phyloP scores from a whole-genome alignment of 2,888 invertebrate genomes.

The Sclerodermus sp. region DNA sequence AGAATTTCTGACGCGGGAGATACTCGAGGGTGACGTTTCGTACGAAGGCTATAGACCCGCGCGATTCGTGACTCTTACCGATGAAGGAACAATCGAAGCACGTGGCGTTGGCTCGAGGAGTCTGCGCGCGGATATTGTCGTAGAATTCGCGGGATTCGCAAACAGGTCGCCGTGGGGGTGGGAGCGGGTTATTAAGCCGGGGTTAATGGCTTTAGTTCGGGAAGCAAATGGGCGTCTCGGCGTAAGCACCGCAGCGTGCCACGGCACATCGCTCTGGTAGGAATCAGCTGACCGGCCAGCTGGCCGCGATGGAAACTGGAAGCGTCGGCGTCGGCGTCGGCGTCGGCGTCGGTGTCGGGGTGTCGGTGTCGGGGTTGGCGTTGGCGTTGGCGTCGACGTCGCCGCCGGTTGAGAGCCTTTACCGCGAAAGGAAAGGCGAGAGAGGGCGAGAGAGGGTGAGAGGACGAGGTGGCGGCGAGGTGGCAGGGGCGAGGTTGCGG shows the following conservation, averaged over 20 bases:
- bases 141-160: conserved; percentile 23
- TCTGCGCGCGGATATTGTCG: conserved; percentile 11
- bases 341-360: background rate
- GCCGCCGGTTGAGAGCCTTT: conserved; percentile 30
- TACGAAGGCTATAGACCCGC: no score
- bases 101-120: background rate
- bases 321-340: background rate
- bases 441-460: background rate
- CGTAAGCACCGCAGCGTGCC: conserved; percentile 11
- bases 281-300: conserved; percentile 54
- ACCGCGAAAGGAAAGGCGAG: conserved; percentile 14
- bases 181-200: conserved; percentile 40
- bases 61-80: no score
- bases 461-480: conserved; percentile 7
- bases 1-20: no score
- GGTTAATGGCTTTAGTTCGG: conserved; percentile 49
- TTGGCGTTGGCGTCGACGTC: no score
- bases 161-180: conserved; percentile 19
- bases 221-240: conserved; percentile 23
- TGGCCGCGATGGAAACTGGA: conserved; percentile 25
- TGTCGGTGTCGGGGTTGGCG: no score
- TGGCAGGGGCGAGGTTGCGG: conserved; percentile 2
- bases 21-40: no score
- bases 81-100: background rate
- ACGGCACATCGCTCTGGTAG: conserved; percentile 23